Evolutionary conservation across 2,888 invertebrate genomes (phyloP).

Genomic region (Parasteatoda lunata): DNA sequence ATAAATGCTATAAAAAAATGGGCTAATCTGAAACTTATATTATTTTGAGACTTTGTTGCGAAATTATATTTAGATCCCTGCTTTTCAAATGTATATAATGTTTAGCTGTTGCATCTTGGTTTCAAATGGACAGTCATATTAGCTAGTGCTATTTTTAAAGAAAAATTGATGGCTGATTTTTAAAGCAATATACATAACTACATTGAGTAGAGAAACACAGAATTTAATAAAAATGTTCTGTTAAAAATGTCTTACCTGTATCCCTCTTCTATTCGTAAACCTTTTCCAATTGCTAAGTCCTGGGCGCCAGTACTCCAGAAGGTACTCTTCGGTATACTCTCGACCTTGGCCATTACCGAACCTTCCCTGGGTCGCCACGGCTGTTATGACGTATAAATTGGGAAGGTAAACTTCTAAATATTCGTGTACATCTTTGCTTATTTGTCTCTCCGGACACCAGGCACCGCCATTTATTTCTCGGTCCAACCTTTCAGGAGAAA

Average conservation of each 20-base stretch:
- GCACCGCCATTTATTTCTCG: constrained; percentile 91
- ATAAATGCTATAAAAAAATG: too few relatives aligned
- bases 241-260: constrained; percentile 33
- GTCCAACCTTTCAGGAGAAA: constrained; percentile 80
- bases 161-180: too few relatives aligned
- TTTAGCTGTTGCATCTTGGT: too few relatives aligned
- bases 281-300: constrained; percentile 49
- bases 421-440: constrained; percentile 82
- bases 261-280: constrained; percentile 42
- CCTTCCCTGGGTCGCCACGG: constrained; percentile 90
- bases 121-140: too few relatives aligned
- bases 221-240: too few relatives aligned
- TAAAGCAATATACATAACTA: too few relatives aligned
- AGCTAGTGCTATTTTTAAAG: too few relatives aligned
- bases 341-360: constrained; percentile 93
- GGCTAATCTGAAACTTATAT: too few relatives aligned
- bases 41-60: too few relatives aligned
- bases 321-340: constrained; percentile 88
- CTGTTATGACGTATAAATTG: constrained; percentile 86
- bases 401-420: constrained; percentile 89
- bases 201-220: too few relatives aligned
- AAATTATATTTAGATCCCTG: too few relatives aligned
- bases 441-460: constrained; percentile 91
- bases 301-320: constrained; percentile 82
- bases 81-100: too few relatives aligned